Conservation (phyloP, 2,797 vertebrate species). For the Micrastur ruficollis region DNA sequence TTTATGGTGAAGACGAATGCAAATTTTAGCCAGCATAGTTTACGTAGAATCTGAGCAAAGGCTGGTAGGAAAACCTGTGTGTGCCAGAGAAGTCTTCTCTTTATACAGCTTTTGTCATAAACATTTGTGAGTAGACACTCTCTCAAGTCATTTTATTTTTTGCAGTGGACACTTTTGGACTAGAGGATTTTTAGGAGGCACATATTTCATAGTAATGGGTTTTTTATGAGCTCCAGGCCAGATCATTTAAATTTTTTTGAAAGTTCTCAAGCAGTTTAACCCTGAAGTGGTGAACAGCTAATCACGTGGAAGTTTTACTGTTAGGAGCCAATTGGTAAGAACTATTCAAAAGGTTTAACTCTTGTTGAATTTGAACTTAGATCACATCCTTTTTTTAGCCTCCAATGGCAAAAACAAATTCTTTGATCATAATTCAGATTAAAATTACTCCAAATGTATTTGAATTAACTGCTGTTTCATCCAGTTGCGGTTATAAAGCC, state of each 20-base stretch:
- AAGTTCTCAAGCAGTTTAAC: fast-evolving
- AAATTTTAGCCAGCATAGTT: neutral
- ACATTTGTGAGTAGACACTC: neutral
- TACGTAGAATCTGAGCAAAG: neutral
- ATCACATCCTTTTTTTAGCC: neutral
- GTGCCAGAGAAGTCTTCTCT: neutral
- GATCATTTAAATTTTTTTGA: neutral
- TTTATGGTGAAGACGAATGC: neutral
- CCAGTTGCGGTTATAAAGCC: fast-evolving
- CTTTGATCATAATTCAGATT: neutral
- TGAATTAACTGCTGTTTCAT: neutral
- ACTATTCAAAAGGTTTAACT: neutral
- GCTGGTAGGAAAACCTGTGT: neutral
- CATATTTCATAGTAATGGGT: neutral
- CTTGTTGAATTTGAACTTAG: neutral
- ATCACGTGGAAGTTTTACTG: neutral
- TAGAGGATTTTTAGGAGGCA: neutral
- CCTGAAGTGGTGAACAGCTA: neutral
- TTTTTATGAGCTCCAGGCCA: neutral
- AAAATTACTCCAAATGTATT: neutral
- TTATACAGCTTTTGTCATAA: neutral
- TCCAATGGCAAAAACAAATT: neutral
- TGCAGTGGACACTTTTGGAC: neutral
- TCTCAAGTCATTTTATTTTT: neutral
- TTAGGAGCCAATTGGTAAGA: neutral